Base-by-base conservation (phyloP, 2,888 invertebrate genomes). In the Eupithecia tripunctaria region DNA sequence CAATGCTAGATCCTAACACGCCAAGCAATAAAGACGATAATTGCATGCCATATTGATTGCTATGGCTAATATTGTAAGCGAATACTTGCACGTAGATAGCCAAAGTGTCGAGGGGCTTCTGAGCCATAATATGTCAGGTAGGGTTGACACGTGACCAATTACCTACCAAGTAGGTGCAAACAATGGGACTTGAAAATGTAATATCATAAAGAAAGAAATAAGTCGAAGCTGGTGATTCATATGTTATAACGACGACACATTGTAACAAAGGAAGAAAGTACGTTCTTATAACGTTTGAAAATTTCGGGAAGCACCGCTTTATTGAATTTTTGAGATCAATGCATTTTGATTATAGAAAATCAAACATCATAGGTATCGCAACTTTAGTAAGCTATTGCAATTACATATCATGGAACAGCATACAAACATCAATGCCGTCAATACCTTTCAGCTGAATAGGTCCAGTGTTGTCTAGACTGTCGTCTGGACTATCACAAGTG, bases 61-160 rank as follows among this genome's bases (percentile, higher is more conserved):
- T 27, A 73, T 70, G 36, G 75, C 65, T 64, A 75, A 76, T 72
- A 71, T 76, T 76, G 76, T 75, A 66, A 72, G 73, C 76, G 78
- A 77, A 80, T 79, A 76, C 71, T 77, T 80, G 77, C 80, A 80
- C 80, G 80, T 80, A 76, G 75, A 60, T 67, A 75, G 67, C 75
- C 68, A 72, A 72, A 76, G 78, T 78, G 78, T 77, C 74, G 77
- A 77, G 74, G 77, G 77, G 77, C 78, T 77, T 79, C 78, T 77
- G 74, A 74, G 75, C 76, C 73, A 71, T 77, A 74, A 74, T 77
- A 68, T 74, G 68, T 73, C 67, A 68, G 68, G 29, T 65, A 73
- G 77, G 75, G 73, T 67, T 75, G 75, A 47, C 74, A 74, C 43
- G 65, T 51, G 68, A 70, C 43, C 72, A 65, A 69, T 66, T 71